A percentile compares a stretch with the other conserved stretches of the same genome.
Evolutionary conservation across 2,888 invertebrate genomes (phyloP).

Genomic region (Ypsolopha scabrella): DNA sequence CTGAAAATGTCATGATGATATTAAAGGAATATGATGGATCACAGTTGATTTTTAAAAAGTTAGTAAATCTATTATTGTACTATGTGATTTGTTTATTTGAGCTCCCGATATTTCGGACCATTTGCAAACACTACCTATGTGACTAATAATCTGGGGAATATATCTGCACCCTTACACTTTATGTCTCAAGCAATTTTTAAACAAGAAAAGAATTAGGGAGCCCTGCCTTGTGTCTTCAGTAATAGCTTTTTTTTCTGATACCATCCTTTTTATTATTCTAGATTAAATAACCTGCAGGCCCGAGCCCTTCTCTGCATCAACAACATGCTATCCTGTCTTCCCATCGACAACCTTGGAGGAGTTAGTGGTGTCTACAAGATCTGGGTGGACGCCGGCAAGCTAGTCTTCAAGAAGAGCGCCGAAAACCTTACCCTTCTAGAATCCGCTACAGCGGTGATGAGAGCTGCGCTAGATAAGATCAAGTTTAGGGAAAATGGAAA

Average conservation of each 20-base stretch:
- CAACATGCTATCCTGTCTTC: conserved; percentile 74
- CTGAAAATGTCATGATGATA: conserved; percentile 66
- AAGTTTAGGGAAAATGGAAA: conserved; percentile 50
- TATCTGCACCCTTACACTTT: too few relatives aligned
- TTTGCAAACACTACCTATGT: too few relatives aligned
- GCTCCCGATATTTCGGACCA: too few relatives aligned
- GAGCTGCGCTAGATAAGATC: conserved; percentile 78
- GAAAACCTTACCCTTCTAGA: conserved; percentile 71
- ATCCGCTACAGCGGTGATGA: conserved; percentile 79
- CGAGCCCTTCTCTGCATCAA: conserved; percentile 77
- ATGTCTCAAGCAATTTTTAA: too few relatives aligned
- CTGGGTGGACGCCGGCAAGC: conserved; percentile 75
- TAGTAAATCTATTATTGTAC: conserved; percentile 9
- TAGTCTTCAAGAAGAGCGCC: conserved; percentile 69
- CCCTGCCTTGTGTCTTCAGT: too few relatives aligned
- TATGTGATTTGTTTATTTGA: neutral
- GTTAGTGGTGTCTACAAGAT: conserved; percentile 71
- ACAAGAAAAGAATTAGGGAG: too few relatives aligned
- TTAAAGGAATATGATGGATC: conserved; percentile 64
- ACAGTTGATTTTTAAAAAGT: conserved; percentile 61
- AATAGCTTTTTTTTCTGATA: too few relatives aligned
- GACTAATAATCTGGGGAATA: too few relatives aligned
- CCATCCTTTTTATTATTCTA: conserved; percentile 25
- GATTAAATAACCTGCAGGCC: conserved; percentile 69
- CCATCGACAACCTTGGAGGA: conserved; percentile 75